Percentiles rank a stretch among this genome's conserved stretches.
Evolutionary conservation across 1,140 invertebrate species (phyloP).

Genomic region (Dinothrombium tinctorium): DNA sequence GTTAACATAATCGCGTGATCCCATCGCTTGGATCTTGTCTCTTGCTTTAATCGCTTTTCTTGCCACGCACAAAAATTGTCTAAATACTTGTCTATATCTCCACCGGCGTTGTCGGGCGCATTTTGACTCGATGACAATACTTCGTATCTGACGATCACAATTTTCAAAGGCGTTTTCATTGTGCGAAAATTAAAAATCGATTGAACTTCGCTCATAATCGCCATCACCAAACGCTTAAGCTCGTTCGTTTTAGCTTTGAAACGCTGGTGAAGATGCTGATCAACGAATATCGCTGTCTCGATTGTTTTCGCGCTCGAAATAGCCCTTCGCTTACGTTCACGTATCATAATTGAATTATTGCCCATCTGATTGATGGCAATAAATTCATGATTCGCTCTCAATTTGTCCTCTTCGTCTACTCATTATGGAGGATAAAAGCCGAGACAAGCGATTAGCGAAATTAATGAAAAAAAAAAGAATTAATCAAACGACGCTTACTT

Average conservation of each 20-base stretch:
- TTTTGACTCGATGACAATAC: constrained; percentile 9
- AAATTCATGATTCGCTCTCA: too few species aligned
- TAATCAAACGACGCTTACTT: too few species aligned
- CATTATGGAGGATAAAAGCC: too few species aligned
- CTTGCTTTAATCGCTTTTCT: constrained; percentile 6
- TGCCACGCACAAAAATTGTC: constrained; percentile 23
- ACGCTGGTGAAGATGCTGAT: constrained; percentile 13
- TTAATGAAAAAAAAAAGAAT: too few species aligned
- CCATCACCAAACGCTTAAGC: constrained; percentile 16
- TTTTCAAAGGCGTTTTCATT: constrained; percentile 14
- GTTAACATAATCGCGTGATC: constrained; percentile 29
- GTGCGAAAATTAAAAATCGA: constrained; percentile 15
- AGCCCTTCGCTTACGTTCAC: too few species aligned
- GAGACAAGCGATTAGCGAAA: too few species aligned
- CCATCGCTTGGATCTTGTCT: constrained; percentile 21
- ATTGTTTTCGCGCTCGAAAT: too few species aligned
- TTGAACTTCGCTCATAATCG: constrained; percentile 16
- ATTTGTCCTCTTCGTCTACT: too few species aligned
- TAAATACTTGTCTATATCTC: constrained; percentile 20
- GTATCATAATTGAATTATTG: constrained; percentile 1
- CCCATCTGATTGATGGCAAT: background rate
- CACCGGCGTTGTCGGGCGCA: constrained; percentile 14
- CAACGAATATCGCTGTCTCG: constrained; percentile 20
- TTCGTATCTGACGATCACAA: constrained; percentile 14
- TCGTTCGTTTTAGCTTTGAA: constrained; percentile 10